phyloP scores from a whole-genome alignment of 2,888 invertebrate genomes.

The Cryptosula pallasiana region DNA sequence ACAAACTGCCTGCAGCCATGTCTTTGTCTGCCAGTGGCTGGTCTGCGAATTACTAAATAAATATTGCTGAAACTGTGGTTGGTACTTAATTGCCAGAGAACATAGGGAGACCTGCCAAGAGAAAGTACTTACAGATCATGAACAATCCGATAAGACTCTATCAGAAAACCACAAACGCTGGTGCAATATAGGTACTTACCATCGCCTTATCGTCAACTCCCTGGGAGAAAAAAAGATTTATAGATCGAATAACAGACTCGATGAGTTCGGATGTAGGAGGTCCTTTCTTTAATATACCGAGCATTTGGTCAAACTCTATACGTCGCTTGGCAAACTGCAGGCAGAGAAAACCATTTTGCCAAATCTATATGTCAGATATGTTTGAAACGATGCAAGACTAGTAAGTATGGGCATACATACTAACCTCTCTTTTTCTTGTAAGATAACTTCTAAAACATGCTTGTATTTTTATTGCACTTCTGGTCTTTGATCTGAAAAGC shows the following conservation, averaged over 20 bases:
- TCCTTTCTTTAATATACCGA: neutral
- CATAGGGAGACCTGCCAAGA: neutral
- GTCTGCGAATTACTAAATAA: neutral
- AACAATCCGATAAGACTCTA: too few relatives aligned
- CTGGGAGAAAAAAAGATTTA: neutral
- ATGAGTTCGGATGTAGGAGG: neutral
- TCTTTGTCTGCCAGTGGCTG: neutral
- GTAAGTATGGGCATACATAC: slow-evolving; percentile 1
- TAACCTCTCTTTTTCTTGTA: slow-evolving; percentile 39
- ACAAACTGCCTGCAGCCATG: neutral
- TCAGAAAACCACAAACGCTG: too few relatives aligned
- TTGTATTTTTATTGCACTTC: slow-evolving; percentile 76
- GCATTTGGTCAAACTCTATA: neutral
- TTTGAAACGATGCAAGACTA: too few relatives aligned
- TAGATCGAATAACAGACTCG: neutral
- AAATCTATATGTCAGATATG: too few relatives aligned
- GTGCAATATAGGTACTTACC: neutral
- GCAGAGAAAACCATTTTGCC: neutral
- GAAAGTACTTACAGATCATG: too few relatives aligned
- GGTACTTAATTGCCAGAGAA: neutral
- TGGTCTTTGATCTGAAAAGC: slow-evolving; percentile 68
- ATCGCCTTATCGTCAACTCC: neutral
- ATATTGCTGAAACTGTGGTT: neutral
- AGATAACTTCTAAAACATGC: slow-evolving; percentile 40
- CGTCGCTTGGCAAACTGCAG: slow-evolving; percentile 8